Base-by-base conservation (phyloP, 2,113 vertebrate genomes). In the Forbesichthys agassizii region DNA sequence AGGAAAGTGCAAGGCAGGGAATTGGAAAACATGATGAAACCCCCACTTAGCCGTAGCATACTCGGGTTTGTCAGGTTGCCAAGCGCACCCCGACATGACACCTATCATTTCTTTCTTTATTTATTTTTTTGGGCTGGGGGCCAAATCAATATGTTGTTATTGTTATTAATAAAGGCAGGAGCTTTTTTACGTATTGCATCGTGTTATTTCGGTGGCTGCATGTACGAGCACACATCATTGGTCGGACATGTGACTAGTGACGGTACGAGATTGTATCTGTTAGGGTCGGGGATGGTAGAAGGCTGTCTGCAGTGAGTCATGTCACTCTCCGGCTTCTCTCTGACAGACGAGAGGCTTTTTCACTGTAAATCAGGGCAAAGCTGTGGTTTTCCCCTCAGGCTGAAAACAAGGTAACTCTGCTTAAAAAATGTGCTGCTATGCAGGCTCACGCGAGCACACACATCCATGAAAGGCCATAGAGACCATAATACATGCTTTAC, bases 91-190 rank as follows among this genome's bases (percentile, higher is more conserved):
- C 66, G 73, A 78, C 67, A 82, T 58, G 54, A 83, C 74, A 78
- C 64, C 71, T 73, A 70, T 77, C 81, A 82, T 82, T 73, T 71
- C 78, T 69, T 47, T 51, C 47, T 75, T 70, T 78, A 80, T 82
- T 73, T 71, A n/a, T 80, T 69, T 47, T 51, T 53, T 75, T 70
- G 64, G 77, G 68, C 72, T 55, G 46, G 54, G 48, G 11, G 75
- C 78, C 83, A 80, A 85, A 86, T 83, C 77, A 78, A 82, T 85
- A 78, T 78, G 65, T 71, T 69, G 74, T 78, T 84, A 76, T 59
- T 59, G 74, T 78, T 84, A 76, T 59, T 59, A 74, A 75, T 71
- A 62, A 71, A 76, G 62, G 55, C 68, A 5, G 64, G 53, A 42
- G 42, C 9, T 18, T 18, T 3, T 55, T 74, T 80, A 42, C 36